A percentile compares a stretch with the other conserved stretches of the same genome.
Conservation (phyloP, 2,888 invertebrate species). For the Dorcus parallelipipedus region DNA sequence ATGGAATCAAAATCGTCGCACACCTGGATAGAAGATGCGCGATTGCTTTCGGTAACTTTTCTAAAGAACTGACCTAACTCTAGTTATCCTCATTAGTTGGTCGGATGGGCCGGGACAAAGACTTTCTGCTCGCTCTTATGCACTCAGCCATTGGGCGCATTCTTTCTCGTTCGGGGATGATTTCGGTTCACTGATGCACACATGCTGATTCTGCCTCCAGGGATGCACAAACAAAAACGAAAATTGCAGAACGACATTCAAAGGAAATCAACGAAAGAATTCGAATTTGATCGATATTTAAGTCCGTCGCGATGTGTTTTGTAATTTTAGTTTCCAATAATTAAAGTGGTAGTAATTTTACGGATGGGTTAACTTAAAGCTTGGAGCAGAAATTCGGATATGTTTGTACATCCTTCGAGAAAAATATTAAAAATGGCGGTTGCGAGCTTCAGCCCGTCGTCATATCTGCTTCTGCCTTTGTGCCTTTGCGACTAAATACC, state of each 20-base stretch:
- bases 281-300: background rate
- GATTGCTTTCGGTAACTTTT: conserved; percentile 30
- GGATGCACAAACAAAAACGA: conserved; percentile 23
- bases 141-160: conserved; percentile 27
- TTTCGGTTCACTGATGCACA: conserved; percentile 37
- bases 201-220: conserved; percentile 28
- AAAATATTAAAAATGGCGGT: conserved; percentile 15
- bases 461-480: conserved; percentile 41
- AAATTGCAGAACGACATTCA: background rate
- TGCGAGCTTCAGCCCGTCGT: conserved; percentile 23
- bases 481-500: conserved; percentile 47
- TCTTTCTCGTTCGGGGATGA: conserved; percentile 34
- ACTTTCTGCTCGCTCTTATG: conserved; percentile 37
- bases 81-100: conserved; percentile 50
- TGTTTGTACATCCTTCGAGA: conserved; percentile 20
- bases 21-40: conserved; percentile 18
- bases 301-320: background rate
- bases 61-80: conserved; percentile 50
- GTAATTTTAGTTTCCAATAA: background rate
- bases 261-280: background rate
- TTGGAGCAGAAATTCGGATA: no score
- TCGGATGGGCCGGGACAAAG: conserved; percentile 41
- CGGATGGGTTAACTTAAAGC: background rate
- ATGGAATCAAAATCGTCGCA: conserved; percentile 5
- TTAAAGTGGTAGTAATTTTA: no score